Base-by-base conservation (phyloP, 2,888 invertebrate genomes). In the Aelia acuminata region DNA sequence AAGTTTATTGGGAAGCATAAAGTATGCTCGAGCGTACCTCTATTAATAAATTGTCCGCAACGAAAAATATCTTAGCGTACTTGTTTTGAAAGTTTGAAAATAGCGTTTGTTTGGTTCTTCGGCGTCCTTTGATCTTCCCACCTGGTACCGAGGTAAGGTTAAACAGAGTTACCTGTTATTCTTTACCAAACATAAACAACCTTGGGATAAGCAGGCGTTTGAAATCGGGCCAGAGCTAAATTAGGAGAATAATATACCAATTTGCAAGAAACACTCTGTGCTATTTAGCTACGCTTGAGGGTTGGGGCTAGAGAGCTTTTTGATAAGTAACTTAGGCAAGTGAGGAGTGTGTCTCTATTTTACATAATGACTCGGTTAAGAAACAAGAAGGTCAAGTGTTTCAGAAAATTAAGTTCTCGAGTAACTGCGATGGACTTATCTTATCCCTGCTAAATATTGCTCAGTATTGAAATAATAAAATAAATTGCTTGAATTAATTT, bases 221-320 rank as follows among this genome's bases (percentile, higher is more conserved):
- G 57, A 57, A 57, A 57, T 57, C 57, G 57, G 57, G 57, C 57
- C 57, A 57, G 57, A 26, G 57, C 57, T 57, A 57, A 57, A 57
- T 26, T 57, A 57, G 57, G 57, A 57, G 57, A 57, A 57, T 57
- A 31, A 26, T 57, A 57, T 57, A 57, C 57, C 26, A 57, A n/a
- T 53, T 53, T n/a, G 53, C 53, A 53, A 53, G 53, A n/a, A 53
- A 53, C 53, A 53, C 57, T 57, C 4, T 26, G 26, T 11, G 57
- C 57, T 13, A 26, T 57, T 57, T 57, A 57, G 57, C n/a, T n/a
- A n/a, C n/a, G 15, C 57, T 26, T 13, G 15, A 57, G 26, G 13
- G 26, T 57, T 57, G 26, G n/a, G n/a, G n/a, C 3, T 4, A 13
- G 26, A 57, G 26, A 3, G 2, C 26, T 57, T 1, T 57, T 57